Evolutionary conservation across 2,113 vertebrate genomes (phyloP), one percentile per base, ranked within the genome.

Genomic region (Bubo blakistoni): DNA sequence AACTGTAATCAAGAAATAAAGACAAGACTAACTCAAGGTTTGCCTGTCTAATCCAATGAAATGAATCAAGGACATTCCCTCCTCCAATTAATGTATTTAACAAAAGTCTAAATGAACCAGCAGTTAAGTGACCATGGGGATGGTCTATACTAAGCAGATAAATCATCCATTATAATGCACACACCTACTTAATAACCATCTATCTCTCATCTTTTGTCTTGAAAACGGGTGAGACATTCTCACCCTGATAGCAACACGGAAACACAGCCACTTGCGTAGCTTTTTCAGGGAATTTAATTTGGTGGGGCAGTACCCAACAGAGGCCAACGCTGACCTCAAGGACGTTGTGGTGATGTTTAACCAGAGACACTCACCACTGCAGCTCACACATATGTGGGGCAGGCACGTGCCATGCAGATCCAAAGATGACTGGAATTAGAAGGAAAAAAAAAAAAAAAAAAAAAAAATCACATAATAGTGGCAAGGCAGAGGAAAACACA

Each of bases 1-100:
- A 80, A 90, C 38, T n/a, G 40, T 44, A 91, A 94, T 90, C 49
- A 94, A 92, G 63, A 96, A 87, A 96, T 90, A 87, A 94, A 94
- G 70, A 70, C 29, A 94, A 83, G 76, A 74, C 67, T 74, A 81
- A 34, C 85, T 90, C 88, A 63, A 90, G 82, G 87, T 86, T 89
- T 83, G 66, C 63, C 51, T 63, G 74, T 27, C 74, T 96, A 85
- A 91, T 62, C 38, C 38, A 92, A 36, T 66, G 61, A 57, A 87
- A 94, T 32, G 66, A 82, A 92, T 91, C 80, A 93, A 93, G 83
- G 72, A 49, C 83, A 42, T 58, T 78, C 5, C 10, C 79, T 83
- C 46, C 46, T 86, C 46, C 63, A 81, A 67, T 92, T 88, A 93
- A 82, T 30, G 26, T 55, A 59, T 87, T 94, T 89, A 94, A 95